These are phyloP conservation scores for Pholis gunnellus DNA, from an alignment of 2,113 vertebrate species.

Conservation along the genomic window DNA sequence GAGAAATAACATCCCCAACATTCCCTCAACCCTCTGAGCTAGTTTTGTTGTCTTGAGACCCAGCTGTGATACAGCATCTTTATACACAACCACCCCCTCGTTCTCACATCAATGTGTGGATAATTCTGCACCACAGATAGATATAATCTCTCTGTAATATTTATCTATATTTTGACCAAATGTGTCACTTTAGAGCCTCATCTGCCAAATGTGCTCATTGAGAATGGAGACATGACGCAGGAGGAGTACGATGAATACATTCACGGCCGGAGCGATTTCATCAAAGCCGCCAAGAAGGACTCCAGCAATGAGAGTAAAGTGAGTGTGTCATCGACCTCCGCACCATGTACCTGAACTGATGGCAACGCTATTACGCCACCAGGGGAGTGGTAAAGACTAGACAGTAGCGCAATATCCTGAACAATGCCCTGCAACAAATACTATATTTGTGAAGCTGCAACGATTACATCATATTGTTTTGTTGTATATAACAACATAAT, in stretches of 20 bases:
- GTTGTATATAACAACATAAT: not conserved
- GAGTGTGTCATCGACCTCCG: slow-evolving; percentile 44
- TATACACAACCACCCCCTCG: slow-evolving; percentile 5
- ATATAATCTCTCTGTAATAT: slow-evolving; percentile 9
- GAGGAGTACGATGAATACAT: slow-evolving; percentile 91
- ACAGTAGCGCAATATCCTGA: not conserved
- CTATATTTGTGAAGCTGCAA: not conserved
- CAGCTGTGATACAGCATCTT: slow-evolving; percentile 24
- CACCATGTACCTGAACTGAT: slow-evolving; percentile 11
- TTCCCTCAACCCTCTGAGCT: slow-evolving; percentile 7
- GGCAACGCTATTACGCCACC: not conserved
- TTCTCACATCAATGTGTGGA: not conserved
- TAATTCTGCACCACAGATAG: not conserved
- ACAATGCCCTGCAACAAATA: not conserved
- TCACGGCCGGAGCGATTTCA: slow-evolving; percentile 89
- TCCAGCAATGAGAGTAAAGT: slow-evolving; percentile 91
- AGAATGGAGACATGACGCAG: slow-evolving; percentile 93
- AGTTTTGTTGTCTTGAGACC: slow-evolving; percentile 13
- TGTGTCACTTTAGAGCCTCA: slow-evolving; percentile 88
- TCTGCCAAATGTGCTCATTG: slow-evolving; percentile 90
- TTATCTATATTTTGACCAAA: slow-evolving; percentile 27
- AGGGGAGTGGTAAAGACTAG: not conserved
- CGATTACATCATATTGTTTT: not conserved
- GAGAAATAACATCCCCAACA: slow-evolving; percentile 16
- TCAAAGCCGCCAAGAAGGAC: slow-evolving; percentile 92